Base-by-base conservation (phyloP, 2,888 invertebrate genomes). In the Sphecodes monilicornis region DNA sequence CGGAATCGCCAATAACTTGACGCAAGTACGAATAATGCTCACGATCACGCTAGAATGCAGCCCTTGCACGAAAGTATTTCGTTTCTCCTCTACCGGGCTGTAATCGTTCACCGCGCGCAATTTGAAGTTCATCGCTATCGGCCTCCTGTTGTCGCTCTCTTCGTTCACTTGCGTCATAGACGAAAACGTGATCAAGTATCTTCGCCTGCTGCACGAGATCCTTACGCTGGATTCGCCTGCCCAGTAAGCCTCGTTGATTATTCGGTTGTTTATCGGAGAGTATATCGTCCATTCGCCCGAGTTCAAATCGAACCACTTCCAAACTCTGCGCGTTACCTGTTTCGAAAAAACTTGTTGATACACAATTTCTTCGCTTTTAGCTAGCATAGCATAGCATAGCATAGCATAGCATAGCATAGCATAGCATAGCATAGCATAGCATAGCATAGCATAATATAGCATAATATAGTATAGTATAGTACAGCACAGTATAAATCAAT, bases 261-360 rank as follows among this genome's bases (percentile, higher is more conserved):
- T 95, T 91, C 96, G 96, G 93, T 98, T 98, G 91, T 97, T 97
- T 11, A 96, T 94, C 6, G 96, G 95, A 0, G 97, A 96, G 93
- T 98, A 98, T 29, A 96, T 95, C 85, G 96, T 97, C 98, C 98
- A 98, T 92, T 97, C 97, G 5, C 97, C 97, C 18, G 96, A 96
- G n/a, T 97, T 96, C 74, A 97, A 96, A 94, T 98, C 98, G 93
- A 97, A 98, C 97, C 98, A 98, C 90, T 97, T 97, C 98, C 98
- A 98, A 3, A 95, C 93, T 70, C 96, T 95, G 64, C 95, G 96
- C 2, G 96, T 96, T 0, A 96, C 96, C 64, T 95, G 93, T 68
- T 73, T 32, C 1, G 22, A 41, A 70, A 29, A 36, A 73, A 50
- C 13, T 57, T 18, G 11, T 54, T n/a, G 4, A 54, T 54, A 54